Evolutionary conservation across 1,140 invertebrate species (phyloP).

Genomic region (Cydia strobilella): DNA sequence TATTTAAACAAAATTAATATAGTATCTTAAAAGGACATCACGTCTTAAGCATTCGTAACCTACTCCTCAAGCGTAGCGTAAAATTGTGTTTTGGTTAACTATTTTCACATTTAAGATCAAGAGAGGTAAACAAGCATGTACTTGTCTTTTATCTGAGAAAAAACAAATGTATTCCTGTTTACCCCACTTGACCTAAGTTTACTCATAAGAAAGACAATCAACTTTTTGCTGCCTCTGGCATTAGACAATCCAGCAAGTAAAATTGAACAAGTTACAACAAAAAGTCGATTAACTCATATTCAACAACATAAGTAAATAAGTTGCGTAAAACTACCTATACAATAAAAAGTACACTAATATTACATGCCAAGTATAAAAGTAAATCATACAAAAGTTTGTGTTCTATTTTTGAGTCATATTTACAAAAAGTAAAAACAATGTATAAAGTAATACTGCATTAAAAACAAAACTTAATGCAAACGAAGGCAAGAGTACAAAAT

Average conservation of each 20-base stretch:
- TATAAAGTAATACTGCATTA: conserved; percentile 26
- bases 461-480: conserved; percentile 9
- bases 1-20: conserved; percentile 73
- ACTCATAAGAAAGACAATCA: not conserved
- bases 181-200: not conserved
- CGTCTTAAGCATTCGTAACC: conserved; percentile 33
- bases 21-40: conserved; percentile 53
- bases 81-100: conserved; percentile 34
- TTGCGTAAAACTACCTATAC: conserved; percentile 27
- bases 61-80: conserved; percentile 19
- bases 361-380: not conserved
- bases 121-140: not conserved
- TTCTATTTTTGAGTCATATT: conserved; percentile 20
- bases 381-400: conserved; percentile 22
- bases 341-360: not conserved
- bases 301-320: conserved; percentile 12
- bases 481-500: conserved; percentile 12
- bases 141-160: not conserved
- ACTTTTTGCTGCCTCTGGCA: not conserved
- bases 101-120: conserved; percentile 33
- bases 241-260: not conserved
- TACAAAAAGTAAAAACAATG: conserved; percentile 20
- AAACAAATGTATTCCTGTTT: not conserved
- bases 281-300: not conserved
- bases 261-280: not conserved